Evolutionary conservation across 2,113 vertebrate species (phyloP).

Genomic region (Centropus unirufus): DNA sequence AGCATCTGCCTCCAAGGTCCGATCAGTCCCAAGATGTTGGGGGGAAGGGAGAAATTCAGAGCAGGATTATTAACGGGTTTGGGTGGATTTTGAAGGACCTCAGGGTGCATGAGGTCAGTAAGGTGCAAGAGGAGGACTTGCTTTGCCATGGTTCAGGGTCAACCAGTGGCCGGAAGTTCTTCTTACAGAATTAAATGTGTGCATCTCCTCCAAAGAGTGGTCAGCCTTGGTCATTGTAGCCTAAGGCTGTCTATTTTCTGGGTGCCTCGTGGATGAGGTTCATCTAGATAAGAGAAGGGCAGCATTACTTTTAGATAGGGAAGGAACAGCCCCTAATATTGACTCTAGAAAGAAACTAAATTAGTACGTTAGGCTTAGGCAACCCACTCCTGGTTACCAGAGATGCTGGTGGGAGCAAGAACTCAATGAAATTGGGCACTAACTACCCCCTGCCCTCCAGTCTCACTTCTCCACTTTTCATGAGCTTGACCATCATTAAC

Average conservation of each 20-base stretch:
- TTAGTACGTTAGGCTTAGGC: background rate
- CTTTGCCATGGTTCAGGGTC: background rate
- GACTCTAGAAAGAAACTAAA: background rate
- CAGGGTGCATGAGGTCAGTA: background rate
- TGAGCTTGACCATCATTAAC: background rate
- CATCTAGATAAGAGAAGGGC: background rate
- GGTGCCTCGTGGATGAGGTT: background rate
- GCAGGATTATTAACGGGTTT: background rate
- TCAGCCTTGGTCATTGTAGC: background rate
- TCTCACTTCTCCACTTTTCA: background rate
- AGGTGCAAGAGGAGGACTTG: background rate
- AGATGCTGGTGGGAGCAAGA: background rate
- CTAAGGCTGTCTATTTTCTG: background rate
- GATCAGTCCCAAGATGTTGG: background rate
- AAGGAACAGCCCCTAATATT: background rate
- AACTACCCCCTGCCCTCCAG: background rate
- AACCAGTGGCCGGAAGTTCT: background rate
- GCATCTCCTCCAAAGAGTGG: background rate
- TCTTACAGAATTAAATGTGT: background rate
- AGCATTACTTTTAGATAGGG: background rate
- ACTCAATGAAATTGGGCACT: background rate
- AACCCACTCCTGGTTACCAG: background rate
- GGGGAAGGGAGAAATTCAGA: background rate
- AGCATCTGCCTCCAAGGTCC: background rate
- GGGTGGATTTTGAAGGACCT: background rate